phyloP scores from a whole-genome alignment of 1,140 invertebrate genomes.

The Conus betulinus region DNA sequence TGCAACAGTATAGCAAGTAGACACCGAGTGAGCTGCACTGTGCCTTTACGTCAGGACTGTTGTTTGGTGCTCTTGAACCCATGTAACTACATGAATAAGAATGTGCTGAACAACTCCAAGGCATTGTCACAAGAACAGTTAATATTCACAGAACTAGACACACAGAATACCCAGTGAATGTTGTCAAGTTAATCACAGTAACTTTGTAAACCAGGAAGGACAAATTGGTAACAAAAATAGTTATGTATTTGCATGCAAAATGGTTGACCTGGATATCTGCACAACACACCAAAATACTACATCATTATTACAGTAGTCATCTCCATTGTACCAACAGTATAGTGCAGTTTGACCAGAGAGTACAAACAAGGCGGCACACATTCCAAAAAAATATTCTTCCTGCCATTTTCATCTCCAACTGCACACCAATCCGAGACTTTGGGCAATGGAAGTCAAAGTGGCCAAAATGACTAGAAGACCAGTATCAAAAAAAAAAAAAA shows the following conservation, averaged over 20 bases:
- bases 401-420: conserved; percentile 7
- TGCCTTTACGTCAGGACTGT: not conserved
- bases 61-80: not conserved
- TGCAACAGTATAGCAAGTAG: not conserved
- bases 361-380: conserved; percentile 27
- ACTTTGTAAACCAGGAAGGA: conserved; percentile 40
- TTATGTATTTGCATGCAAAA: conserved; percentile 40
- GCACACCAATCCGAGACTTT: not conserved
- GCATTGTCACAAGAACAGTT: conserved; percentile 29
- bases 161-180: conserved; percentile 43
- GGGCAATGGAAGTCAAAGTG: not conserved
- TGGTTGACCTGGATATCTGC: conserved; percentile 35
- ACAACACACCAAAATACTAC: conserved; percentile 43
- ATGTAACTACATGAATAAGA: not conserved
- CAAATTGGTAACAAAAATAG: conserved; percentile 43
- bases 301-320: conserved; percentile 35
- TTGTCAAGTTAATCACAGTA: conserved; percentile 47
- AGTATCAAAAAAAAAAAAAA: not conserved
- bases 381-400: conserved; percentile 41
- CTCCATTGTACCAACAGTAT: conserved; percentile 38
- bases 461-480: conserved; percentile 21
- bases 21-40: conserved; percentile 13
- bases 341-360: conserved; percentile 35
- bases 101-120: not conserved
- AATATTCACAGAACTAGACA: conserved; percentile 26